Percentiles rank a stretch among this genome's conserved stretches.
phyloP scores from a whole-genome alignment of 2,113 vertebrate genomes.

The Prochilodus magdalenae region DNA sequence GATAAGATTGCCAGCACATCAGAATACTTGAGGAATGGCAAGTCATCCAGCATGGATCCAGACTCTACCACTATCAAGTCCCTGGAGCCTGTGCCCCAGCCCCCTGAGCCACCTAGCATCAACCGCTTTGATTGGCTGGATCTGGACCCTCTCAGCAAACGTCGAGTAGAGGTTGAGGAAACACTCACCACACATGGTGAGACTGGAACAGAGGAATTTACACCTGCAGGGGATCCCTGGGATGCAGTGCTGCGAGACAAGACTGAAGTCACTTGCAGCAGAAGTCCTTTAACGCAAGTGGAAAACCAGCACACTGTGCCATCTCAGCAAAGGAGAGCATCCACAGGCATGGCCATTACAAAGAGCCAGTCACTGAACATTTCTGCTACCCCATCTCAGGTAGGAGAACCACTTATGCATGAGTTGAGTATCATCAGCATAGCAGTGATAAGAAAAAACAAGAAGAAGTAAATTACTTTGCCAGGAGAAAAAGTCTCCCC shows the following conservation, averaged over 20 bases:
- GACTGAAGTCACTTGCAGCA: constrained; percentile 67
- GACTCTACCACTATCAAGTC: constrained; percentile 75
- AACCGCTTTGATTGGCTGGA: constrained; percentile 94
- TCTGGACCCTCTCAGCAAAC: constrained; percentile 92
- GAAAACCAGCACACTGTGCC: constrained; percentile 62
- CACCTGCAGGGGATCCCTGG: constrained; percentile 89
- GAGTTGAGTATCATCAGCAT: no score
- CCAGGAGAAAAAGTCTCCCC: no score
- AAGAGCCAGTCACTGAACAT: constrained; percentile 91
- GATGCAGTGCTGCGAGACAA: constrained; percentile 92
- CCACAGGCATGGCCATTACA: constrained; percentile 82
- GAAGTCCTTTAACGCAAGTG: constrained; percentile 70
- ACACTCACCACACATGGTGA: constrained; percentile 37
- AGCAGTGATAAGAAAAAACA: no score
- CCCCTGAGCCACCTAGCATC: constrained; percentile 75
- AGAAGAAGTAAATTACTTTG: no score
- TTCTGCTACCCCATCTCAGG: constrained; percentile 79
- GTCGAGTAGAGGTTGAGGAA: constrained; percentile 83
- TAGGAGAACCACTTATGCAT: constrained; percentile 66
- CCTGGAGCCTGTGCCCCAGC: constrained; percentile 71
- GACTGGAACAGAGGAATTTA: constrained; percentile 54
- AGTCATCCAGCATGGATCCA: constrained; percentile 78
- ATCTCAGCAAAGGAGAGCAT: constrained; percentile 74
- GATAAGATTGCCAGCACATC: constrained; percentile 97
- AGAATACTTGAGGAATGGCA: constrained; percentile 91